Base-by-base conservation (phyloP, 2,888 invertebrate genomes). In the Catocala sponsa region DNA sequence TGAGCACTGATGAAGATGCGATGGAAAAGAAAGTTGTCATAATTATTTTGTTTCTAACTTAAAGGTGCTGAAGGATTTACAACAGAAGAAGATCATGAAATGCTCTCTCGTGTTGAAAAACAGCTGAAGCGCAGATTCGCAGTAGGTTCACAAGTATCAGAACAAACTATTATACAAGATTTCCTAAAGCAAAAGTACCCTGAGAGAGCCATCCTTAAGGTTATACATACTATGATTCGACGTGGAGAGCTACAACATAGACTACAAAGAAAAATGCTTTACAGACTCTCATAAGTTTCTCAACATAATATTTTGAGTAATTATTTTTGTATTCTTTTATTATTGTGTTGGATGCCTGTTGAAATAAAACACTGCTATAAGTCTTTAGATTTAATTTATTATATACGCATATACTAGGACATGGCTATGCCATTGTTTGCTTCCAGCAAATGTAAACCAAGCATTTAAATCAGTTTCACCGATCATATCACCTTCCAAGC, bases 61-160 rank as follows among this genome's bases (percentile, higher is more conserved):
- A 13, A 80, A 97, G 98, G 98, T 50, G 98, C 98, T n/a, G 99
- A 99, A 95, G 99, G 99, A 7, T 99, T 99, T 86, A 99, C 99
- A 0, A 96, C 98, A 0, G 97, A 98, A 79, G 98, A 98, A 88
- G 99, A 99, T 88, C 98, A 98, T 80, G 99, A 99, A 84, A 96
- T 97, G 88, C 87, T 99, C 42, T 95, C 96, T 46, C 96, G 98
- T 6, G 97, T 99, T 70, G 99, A 99, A 88, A 98, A 97, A 82
- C 99, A 99, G 87, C 88, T 99, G 63, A 99, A 99, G 91, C 96
- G 97, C 58, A 95, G 99, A 63, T 99, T 99, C 89, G 97, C 98
- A 0, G 97, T 99, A 70, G 99, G 99, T n/a, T 98, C 98, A 0
- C 99, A 98, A 91, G 98, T 99, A 0, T 99, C 99, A 0, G 98